Evolutionary conservation across 2,888 invertebrate species (phyloP).

Genomic region (Eristalis pertinax): DNA sequence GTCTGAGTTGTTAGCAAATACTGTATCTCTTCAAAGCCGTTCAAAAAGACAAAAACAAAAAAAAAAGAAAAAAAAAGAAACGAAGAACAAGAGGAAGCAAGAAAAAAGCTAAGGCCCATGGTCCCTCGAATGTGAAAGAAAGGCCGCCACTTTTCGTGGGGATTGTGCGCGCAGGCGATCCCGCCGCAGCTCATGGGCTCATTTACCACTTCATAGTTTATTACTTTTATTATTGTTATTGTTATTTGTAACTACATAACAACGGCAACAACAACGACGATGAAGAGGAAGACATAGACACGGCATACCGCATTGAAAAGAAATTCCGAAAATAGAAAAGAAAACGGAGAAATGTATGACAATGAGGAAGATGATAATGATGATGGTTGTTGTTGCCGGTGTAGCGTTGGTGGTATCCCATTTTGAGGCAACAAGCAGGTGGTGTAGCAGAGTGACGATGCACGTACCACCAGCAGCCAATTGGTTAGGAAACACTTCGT

Average conservation of each 20-base stretch:
- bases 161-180: neutral
- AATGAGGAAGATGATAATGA: conserved; percentile 18
- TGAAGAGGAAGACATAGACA: neutral
- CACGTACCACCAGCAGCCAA: conserved; percentile 25
- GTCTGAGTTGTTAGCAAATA: conserved; percentile 7
- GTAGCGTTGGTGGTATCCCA: neutral
- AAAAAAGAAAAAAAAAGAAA: neutral
- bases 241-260: conserved; percentile 45
- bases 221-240: conserved; percentile 61
- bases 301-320: conserved; percentile 47
- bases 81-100: too few species aligned
- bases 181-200: conserved; percentile 44
- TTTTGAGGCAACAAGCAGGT: conserved; percentile 16
- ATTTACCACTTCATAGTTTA: conserved; percentile 68
- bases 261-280: conserved; percentile 3
- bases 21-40: neutral
- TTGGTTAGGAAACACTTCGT: conserved; percentile 64
- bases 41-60: neutral
- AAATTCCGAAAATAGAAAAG: conserved; percentile 66
- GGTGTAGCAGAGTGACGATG: neutral
- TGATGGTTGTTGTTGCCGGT: conserved; percentile 28
- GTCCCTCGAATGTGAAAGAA: conserved; percentile 15
- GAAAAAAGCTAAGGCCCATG: conserved; percentile 24
- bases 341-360: conserved; percentile 54
- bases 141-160: conserved; percentile 3